phyloP scores from a whole-genome alignment of 2,113 vertebrate species.

The Oryzias celebensis region DNA sequence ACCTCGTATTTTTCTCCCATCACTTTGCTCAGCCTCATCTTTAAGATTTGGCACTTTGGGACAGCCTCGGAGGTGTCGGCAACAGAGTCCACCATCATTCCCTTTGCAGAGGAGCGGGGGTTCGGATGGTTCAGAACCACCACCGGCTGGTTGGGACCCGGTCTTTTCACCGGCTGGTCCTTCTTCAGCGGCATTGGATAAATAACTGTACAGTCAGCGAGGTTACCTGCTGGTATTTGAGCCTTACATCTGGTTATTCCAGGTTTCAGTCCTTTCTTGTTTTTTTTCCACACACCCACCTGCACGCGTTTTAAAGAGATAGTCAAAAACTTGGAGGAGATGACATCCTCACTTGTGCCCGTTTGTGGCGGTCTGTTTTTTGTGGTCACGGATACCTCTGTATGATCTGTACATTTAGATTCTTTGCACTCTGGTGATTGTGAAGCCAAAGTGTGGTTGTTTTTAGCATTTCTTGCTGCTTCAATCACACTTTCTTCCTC shows the following conservation, averaged over 20 bases:
- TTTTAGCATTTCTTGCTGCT: not conserved
- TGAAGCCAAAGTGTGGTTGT: not conserved
- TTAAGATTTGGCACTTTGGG: constrained; percentile 84
- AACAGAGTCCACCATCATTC: constrained; percentile 8
- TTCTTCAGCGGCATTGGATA: constrained; percentile 79
- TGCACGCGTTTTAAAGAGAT: constrained; percentile 74
- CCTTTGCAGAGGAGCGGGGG: constrained; percentile 40
- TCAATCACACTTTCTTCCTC: constrained; percentile 11
- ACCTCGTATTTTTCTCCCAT: constrained; percentile 89
- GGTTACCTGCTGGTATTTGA: constrained; percentile 3
- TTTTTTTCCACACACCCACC: constrained; percentile 48
- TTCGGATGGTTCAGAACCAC: constrained; percentile 93
- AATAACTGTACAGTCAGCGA: constrained; percentile 34
- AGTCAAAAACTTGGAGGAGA: constrained; percentile 60
- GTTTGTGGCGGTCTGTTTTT: constrained; percentile 38
- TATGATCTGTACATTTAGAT: constrained; percentile 5
- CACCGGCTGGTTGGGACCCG: constrained; percentile 90
- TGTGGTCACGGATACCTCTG: constrained; percentile 21
- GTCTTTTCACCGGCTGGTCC: constrained; percentile 85
- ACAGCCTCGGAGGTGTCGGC: constrained; percentile 45
- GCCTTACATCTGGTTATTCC: constrained; percentile 43
- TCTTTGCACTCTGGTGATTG: constrained; percentile 1
- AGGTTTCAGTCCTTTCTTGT: constrained; percentile 55
- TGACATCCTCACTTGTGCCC: constrained; percentile 51
- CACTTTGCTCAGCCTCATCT: constrained; percentile 91